These are phyloP conservation scores for Phrynocephalus versicolor DNA, from an alignment of 2,113 vertebrate genomes.

Conservation along the genomic window DNA sequence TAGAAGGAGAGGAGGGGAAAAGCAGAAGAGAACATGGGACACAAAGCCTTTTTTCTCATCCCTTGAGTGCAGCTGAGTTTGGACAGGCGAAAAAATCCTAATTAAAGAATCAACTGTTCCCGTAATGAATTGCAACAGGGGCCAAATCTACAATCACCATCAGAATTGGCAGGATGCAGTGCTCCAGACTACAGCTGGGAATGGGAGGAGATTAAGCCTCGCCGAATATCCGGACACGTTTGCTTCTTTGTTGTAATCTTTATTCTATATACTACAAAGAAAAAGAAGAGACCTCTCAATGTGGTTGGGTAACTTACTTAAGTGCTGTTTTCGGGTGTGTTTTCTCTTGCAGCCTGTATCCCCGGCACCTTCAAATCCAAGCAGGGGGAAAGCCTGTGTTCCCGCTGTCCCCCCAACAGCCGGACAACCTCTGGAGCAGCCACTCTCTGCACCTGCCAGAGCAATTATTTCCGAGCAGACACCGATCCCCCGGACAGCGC, in stretches of 20 bases:
- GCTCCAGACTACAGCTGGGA: not conserved
- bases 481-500: conserved; percentile 85
- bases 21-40: no score
- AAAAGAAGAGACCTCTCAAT: no score
- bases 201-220: not conserved
- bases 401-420: conserved; percentile 91
- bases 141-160: not conserved
- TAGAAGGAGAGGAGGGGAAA: not conserved
- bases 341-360: conserved; percentile 80
- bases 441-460: conserved; percentile 87
- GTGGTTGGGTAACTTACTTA: not conserved
- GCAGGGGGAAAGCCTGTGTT: conserved; percentile 89
- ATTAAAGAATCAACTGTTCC: not conserved
- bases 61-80: not conserved
- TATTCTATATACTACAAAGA: no score
- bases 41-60: not conserved
- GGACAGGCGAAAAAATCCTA: not conserved
- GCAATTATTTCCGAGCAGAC: conserved; percentile 90
- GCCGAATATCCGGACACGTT: not conserved
- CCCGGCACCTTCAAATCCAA: conserved; percentile 93
- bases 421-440: conserved; percentile 86
- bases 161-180: not conserved
- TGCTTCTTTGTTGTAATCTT: no score
- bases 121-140: not conserved
- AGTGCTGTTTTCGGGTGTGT: not conserved